Evolutionary conservation across 2,888 invertebrate genomes (phyloP), one percentile per base, ranked within the genome.

Genomic region (Carabus problematicus): DNA sequence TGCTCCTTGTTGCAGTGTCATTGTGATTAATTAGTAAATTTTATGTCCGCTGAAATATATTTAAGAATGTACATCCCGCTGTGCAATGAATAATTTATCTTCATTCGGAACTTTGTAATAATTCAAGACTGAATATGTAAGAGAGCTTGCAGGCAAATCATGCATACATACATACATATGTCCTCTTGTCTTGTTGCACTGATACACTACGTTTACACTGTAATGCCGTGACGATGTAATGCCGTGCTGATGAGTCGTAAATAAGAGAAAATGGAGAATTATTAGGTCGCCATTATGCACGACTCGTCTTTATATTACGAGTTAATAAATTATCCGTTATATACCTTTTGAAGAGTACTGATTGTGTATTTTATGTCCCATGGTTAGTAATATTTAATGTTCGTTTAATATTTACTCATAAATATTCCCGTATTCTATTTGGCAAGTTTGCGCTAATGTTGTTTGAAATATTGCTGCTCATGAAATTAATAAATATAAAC

Each of bases 21-120:
- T 67, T 59, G 49, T 67, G 66, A 67, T 67, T 67, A 67, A 67
- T 67, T 67, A 67, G 59, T 52, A 49, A 67, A 67, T 67, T 67
- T 67, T 56, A 41, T 59, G 52, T 67, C 58, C 66, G 59, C 18
- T 58, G 66, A 67, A 67, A 67, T 67, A 59, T 59, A 67, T 67
- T 67, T 67, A 67, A 67, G 66, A 67, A 67, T 59, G 42, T 67
- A 59, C 29, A 29, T 49, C 66, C 66, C 59, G 58, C 59, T 29
- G 66, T 19, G 58, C 16, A 40, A 6, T 59, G 41, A 47, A 67
- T 67, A 67, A 67, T 67, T 67, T 67, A 67, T 67, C 66, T 67
- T 67, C 52, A 67, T 67, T 67, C 52, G 19, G 43, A 52, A 16
- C 18, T 18, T 52, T 18, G 19, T 19, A 52, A 52, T 52, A 52